Percentiles rank a stretch among this genome's conserved stretches.
Evolutionary conservation across 1,140 invertebrate species (phyloP).

Genomic region (Melanaphis sacchari): DNA sequence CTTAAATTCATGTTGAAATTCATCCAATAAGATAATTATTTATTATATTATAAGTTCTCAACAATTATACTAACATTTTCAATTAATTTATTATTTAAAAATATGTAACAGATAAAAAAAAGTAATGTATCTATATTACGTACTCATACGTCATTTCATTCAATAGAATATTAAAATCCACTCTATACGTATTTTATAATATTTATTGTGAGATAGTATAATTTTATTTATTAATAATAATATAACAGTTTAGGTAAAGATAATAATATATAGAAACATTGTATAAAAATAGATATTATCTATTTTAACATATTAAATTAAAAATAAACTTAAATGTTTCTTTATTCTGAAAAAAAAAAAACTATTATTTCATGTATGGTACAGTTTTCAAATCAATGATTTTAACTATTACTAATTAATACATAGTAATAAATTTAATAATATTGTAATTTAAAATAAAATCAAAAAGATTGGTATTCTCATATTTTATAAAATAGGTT

Average conservation of each 20-base stretch:
- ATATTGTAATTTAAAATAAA: not conserved
- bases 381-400: not conserved
- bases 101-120: not conserved
- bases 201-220: not conserved
- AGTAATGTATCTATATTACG: not conserved
- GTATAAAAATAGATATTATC: not conserved
- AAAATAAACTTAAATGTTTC: not conserved
- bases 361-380: not conserved
- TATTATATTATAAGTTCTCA: not conserved
- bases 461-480: not conserved
- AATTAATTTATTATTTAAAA: not conserved
- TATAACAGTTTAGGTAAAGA: not conserved
- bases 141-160: not conserved
- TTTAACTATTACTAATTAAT: not conserved
- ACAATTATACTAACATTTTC: not conserved
- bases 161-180: no score
- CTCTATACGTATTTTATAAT: no score
- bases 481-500: not conserved
- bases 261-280: not conserved
- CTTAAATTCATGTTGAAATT: not conserved
- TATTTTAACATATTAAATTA: not conserved
- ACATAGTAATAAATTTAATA: not conserved
- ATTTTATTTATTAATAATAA: not conserved
- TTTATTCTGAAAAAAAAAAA: not conserved
- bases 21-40: not conserved